Percentiles rank a stretch among this genome's conserved stretches.
phyloP scores from a whole-genome alignment of 2,113 vertebrate species.

The Regulus satrapa region DNA sequence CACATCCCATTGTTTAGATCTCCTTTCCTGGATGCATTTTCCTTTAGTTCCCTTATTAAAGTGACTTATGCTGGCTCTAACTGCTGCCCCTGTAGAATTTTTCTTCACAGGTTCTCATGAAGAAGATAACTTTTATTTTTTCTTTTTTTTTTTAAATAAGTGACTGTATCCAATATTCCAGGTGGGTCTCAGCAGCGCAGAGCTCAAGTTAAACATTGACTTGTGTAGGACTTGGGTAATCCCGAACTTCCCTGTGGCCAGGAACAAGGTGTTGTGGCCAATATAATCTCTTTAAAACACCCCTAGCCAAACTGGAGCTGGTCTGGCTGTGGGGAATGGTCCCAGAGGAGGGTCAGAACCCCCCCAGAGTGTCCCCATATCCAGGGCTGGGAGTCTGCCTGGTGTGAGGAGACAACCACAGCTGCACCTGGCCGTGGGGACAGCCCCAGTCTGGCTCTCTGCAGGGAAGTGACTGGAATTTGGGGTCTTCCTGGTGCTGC shows the following conservation, averaged over 20 bases:
- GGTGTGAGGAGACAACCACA: background rate
- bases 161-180: background rate
- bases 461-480: background rate
- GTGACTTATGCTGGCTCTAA: background rate
- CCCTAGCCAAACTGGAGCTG: background rate
- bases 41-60: background rate
- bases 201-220: conserved; percentile 47
- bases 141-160: background rate
- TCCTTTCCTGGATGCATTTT: background rate
- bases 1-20: background rate
- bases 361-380: rapidly evolving
- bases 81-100: background rate
- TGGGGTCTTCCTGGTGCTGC: background rate
- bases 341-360: background rate
- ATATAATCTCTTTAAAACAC: background rate
- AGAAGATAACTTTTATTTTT: background rate
- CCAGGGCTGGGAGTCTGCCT: background rate
- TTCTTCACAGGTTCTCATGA: background rate
- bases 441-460: background rate
- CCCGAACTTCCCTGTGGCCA: background rate
- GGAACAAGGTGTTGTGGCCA: background rate
- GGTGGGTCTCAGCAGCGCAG: background rate
- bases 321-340: background rate
- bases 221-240: background rate
- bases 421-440: background rate